These are phyloP conservation scores for Cathartes aura DNA, from an alignment of 2,113 vertebrate genomes.

Conservation along the genomic window DNA sequence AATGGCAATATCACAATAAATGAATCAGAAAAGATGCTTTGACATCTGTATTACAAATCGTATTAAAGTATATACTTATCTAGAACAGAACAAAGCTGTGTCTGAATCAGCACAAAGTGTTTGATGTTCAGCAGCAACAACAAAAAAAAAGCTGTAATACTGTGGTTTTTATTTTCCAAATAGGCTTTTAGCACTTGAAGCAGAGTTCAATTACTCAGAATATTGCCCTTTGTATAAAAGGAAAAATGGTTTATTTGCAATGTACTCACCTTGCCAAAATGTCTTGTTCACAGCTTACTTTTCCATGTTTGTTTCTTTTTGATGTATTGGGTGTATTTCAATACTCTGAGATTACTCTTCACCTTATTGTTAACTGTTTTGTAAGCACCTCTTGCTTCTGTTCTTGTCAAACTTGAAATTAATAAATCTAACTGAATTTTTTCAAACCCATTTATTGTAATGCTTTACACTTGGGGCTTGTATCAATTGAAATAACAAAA, in stretches of 20 bases:
- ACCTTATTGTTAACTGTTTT: not conserved
- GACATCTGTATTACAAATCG: not conserved
- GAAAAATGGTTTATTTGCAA: not conserved
- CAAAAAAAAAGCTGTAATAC: not conserved
- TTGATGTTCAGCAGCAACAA: not conserved
- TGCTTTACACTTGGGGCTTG: not conserved
- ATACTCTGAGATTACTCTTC: not conserved
- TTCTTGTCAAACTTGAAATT: constrained; percentile 7
- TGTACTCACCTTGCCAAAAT: not conserved
- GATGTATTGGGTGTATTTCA: not conserved
- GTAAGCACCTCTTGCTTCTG: not conserved
- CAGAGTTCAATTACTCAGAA: not conserved
- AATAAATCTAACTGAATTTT: constrained; percentile 27
- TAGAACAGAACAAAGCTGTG: not conserved
- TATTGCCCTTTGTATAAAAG: not conserved
- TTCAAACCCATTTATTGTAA: not conserved
- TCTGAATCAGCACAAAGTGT: not conserved
- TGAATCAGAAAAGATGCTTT: constrained; percentile 1
- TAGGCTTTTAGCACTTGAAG: not conserved
- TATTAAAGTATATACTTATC: not conserved
- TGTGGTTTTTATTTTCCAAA: not conserved
- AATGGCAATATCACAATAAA: not conserved
- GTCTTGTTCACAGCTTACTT: not conserved
- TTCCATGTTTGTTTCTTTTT: not conserved
- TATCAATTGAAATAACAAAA: constrained; percentile 6